Evolutionary conservation across 2,113 vertebrate species (phyloP), one percentile per base, ranked within the genome.

Genomic region (Myocastor coypus): DNA sequence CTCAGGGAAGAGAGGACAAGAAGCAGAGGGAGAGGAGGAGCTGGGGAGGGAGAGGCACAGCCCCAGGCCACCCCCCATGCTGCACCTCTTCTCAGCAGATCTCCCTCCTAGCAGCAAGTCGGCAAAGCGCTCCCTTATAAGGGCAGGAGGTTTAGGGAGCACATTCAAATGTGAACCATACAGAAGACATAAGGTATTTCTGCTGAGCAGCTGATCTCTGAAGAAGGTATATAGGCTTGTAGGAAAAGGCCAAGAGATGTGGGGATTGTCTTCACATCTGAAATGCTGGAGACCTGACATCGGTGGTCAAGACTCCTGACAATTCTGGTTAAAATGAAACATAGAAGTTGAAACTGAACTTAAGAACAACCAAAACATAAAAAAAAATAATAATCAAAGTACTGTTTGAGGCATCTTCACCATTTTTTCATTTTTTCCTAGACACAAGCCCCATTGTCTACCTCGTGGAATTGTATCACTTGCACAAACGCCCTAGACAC

Each of bases 381-480:
- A 46, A 46, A 46, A 4, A 46, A 46, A 46, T 8, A 46, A 46
- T n/a, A 86, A 42, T 32, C 73, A 50, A 77, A 46, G 75, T n/a
- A 9, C 61, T 42, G 42, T 34, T 32, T 86, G 30, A 30, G 19
- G 24, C 52, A 55, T 37, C 68, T 77, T 86, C 40, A 22, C 26
- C 26, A 80, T 93, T 93, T 96, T n/a, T n/a, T n/a, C n/a, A n/a
- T n/a, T n/a, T n/a, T n/a, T 94, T 32, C 37, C 28, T 16, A 75
- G 14, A 94, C 13, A n/a, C 16, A 46, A 83, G 85, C 37, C 42
- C 11, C 3, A 17, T 68, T 40, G 13, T 75, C 20, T 61, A 19
- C 85, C 34, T 30, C 28, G 64, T 69, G 4, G 24, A 87, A 46
- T 77, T 32, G 5, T 5, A 12, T 22, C 55, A 14, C 40, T 1